These are phyloP conservation scores for Pheosia gnoma DNA, from an alignment of 2,888 invertebrate species.

Conservation along the genomic window DNA sequence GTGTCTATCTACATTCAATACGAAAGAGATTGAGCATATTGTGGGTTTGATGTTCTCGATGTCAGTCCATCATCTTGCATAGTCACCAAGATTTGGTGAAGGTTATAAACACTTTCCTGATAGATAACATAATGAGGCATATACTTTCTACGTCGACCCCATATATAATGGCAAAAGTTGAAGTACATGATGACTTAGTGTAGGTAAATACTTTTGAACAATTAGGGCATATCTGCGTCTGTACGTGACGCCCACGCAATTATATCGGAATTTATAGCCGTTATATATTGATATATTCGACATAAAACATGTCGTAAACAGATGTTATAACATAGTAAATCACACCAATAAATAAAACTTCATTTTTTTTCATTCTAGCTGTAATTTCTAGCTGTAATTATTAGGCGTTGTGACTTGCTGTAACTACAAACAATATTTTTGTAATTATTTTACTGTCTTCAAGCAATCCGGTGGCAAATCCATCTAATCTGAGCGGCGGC, in stretches of 20 bases:
- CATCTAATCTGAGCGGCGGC: not conserved
- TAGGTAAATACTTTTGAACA: not conserved
- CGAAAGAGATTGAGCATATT: too few species aligned
- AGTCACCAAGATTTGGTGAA: too few species aligned
- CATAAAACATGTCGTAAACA: not conserved
- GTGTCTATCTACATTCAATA: too few species aligned
- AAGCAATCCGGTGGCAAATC: not conserved
- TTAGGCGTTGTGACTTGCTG: not conserved
- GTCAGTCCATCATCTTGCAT: too few species aligned
- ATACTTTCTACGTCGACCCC: too few species aligned
- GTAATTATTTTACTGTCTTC: too few species aligned
- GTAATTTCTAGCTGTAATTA: not conserved
- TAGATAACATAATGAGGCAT: too few species aligned
- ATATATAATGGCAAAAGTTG: too few species aligned
- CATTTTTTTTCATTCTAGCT: not conserved
- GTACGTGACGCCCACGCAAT: not conserved
- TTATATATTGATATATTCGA: not conserved
- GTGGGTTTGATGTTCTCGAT: too few species aligned
- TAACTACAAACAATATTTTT: not conserved
- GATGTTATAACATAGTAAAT: slow-evolving; percentile 1
- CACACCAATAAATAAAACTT: not conserved
- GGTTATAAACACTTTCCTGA: too few species aligned
- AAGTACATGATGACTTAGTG: too few species aligned
- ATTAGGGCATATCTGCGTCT: not conserved
- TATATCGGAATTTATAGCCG: not conserved